A percentile compares a stretch with the other conserved stretches of the same genome.
Evolutionary conservation across 2,888 invertebrate species (phyloP).

Genomic region (Zaprionus lineosus): DNA sequence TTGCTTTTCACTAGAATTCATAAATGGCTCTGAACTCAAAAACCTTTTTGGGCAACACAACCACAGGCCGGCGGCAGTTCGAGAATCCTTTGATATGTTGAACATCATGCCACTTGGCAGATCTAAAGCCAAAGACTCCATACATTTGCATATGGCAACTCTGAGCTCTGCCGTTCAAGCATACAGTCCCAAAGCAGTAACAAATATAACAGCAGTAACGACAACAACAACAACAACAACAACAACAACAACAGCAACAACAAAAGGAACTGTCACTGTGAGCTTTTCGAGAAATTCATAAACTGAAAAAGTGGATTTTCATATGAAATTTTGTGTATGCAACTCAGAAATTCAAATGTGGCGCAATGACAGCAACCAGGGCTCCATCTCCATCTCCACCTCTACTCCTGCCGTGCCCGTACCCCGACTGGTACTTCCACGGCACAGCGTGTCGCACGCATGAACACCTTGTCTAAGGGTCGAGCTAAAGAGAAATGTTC

Average conservation of each 20-base stretch:
- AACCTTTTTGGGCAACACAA: slow-evolving; percentile 22
- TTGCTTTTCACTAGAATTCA: slow-evolving; percentile 28
- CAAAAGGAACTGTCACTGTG: slow-evolving; percentile 64
- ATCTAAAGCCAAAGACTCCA: slow-evolving; percentile 62
- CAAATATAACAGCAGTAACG: slow-evolving; percentile 10
- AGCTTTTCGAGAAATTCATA: slow-evolving; percentile 77
- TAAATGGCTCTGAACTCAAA: slow-evolving; percentile 38
- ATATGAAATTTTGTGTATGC: slow-evolving; percentile 69
- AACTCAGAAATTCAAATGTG: slow-evolving; percentile 76
- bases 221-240: slow-evolving; percentile 1
- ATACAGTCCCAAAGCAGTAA: slow-evolving; percentile 7
- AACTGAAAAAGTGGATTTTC: slow-evolving; percentile 77
- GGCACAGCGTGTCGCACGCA: slow-evolving; percentile 74
- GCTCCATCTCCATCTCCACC: neutral
- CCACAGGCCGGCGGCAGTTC: slow-evolving; percentile 17
- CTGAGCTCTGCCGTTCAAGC: slow-evolving; percentile 25
- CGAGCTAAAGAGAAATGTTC: slow-evolving; percentile 38
- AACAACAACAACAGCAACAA: slow-evolving; percentile 13
- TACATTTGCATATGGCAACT: slow-evolving; percentile 65
- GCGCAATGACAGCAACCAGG: slow-evolving; percentile 57
- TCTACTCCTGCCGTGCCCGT: no score
- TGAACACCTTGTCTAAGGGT: slow-evolving; percentile 62
- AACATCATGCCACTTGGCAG: slow-evolving; percentile 73
- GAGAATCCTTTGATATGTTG: slow-evolving; percentile 72
- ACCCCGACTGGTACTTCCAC: no score